These are phyloP conservation scores for Pseudomugil gertrudae DNA, from an alignment of 2,797 vertebrate species.

Conservation along the genomic window DNA sequence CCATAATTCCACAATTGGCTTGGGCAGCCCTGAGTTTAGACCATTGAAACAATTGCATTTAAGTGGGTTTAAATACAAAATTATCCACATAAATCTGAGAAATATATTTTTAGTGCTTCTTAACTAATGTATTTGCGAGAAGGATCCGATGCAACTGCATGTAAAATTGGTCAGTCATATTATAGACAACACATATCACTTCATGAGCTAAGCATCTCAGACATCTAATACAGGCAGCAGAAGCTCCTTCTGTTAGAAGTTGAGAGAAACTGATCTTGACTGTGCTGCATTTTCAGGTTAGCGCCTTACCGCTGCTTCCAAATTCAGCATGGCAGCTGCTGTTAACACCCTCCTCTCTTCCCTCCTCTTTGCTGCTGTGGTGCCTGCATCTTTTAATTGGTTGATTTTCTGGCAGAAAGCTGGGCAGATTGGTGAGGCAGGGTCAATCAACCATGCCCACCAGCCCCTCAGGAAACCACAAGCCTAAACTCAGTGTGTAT, in stretches of 20 bases:
- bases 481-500: conserved; percentile 22
- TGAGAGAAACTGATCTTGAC: conserved; percentile 6
- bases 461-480: conserved; percentile 61
- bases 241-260: neutral
- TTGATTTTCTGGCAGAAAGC: conserved; percentile 82
- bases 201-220: neutral
- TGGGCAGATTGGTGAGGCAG: conserved; percentile 78
- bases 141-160: neutral
- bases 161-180: too few species aligned
- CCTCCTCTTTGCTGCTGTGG: conserved; percentile 44
- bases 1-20: too few species aligned
- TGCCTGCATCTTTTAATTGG: conserved; percentile 82
- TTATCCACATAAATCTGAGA: neutral
- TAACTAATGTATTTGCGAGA: neutral
- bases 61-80: too few species aligned
- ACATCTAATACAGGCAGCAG: neutral
- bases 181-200: neutral
- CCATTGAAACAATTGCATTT: too few species aligned
- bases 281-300: conserved; percentile 58
- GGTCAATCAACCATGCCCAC: conserved; percentile 80
- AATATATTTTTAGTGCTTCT: neutral
- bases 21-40: too few species aligned
- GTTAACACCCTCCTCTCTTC: conserved; percentile 32
- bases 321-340: conserved; percentile 62
- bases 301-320: conserved; percentile 51